Evolutionary conservation across 2,113 vertebrate species (phyloP).

Genomic region (Danionella cerebrum): DNA sequence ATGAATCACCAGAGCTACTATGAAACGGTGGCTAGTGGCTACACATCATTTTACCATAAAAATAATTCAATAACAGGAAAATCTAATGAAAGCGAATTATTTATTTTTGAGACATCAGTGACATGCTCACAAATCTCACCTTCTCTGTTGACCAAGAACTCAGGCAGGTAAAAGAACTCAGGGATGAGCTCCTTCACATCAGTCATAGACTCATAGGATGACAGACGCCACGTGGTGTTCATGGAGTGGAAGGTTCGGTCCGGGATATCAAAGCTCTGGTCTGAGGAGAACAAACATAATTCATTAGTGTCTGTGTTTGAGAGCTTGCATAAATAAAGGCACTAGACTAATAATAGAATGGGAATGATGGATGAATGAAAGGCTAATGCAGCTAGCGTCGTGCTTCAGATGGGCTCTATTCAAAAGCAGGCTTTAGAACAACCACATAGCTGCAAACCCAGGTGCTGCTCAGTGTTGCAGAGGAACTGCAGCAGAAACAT

Average conservation of each 20-base stretch:
- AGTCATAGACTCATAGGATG: constrained; percentile 96
- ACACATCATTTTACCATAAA: too few species aligned
- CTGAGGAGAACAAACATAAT: constrained; percentile 67
- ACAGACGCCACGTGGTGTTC: constrained; percentile 95
- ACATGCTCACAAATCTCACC: constrained; percentile 57
- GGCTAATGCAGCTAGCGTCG: constrained; percentile 15
- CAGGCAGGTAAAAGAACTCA: constrained; percentile 96
- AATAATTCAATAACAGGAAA: too few species aligned
- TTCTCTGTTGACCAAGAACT: constrained; percentile 96
- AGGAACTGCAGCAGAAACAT: neutral
- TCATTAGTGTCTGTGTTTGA: constrained; percentile 47
- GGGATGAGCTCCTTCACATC: constrained; percentile 97
- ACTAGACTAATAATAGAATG: neutral
- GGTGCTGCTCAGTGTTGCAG: constrained; percentile 20
- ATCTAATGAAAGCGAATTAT: too few species aligned
- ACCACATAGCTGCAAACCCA: neutral
- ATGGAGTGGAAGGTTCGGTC: constrained; percentile 98
- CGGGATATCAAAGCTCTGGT: constrained; percentile 99
- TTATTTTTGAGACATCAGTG: neutral
- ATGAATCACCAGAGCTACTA: neutral
- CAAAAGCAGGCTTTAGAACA: constrained; percentile 3
- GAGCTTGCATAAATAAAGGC: constrained; percentile 40
- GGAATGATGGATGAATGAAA: neutral
- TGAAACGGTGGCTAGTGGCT: too few species aligned
- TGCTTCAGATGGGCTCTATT: constrained; percentile 4